phyloP scores from a whole-genome alignment of 2,113 vertebrate genomes.

The Sceloporus undulatus region DNA sequence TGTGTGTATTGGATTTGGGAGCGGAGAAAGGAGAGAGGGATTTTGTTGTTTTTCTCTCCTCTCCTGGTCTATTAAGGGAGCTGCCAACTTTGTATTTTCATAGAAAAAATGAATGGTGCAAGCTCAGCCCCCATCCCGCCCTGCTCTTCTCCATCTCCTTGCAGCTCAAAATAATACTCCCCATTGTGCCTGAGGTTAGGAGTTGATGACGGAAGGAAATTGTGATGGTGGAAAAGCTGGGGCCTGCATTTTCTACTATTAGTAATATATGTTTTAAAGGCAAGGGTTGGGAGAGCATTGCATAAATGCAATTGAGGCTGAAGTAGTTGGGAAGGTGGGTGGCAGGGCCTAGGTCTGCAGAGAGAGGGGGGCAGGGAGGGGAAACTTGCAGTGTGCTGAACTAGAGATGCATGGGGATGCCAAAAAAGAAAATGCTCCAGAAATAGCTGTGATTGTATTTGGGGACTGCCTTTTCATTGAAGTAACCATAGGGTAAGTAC shows the following conservation, averaged over 20 bases:
- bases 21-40: neutral
- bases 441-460: neutral
- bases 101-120: conserved; percentile 14
- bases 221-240: conserved; percentile 4
- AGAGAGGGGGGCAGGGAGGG: too few species aligned
- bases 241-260: neutral
- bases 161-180: conserved; percentile 17
- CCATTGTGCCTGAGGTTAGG: conserved; percentile 9
- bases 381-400: neutral
- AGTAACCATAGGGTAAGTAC: neutral
- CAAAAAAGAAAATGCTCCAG: neutral
- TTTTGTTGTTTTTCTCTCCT: neutral
- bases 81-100: conserved; percentile 31
- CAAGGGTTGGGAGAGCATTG: neutral
- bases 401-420: neutral
- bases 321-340: neutral
- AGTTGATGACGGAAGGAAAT: neutral
- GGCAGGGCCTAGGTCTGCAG: neutral
- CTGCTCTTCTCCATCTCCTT: neutral
- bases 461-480: neutral
- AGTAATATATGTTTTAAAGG: neutral
- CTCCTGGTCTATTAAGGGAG: conserved; percentile 3
- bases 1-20: neutral
- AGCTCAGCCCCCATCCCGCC: neutral
- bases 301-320: neutral